Evolutionary conservation across 2,888 invertebrate genomes (phyloP), one percentile per base, ranked within the genome.

Genomic region (Melanotus villosus): DNA sequence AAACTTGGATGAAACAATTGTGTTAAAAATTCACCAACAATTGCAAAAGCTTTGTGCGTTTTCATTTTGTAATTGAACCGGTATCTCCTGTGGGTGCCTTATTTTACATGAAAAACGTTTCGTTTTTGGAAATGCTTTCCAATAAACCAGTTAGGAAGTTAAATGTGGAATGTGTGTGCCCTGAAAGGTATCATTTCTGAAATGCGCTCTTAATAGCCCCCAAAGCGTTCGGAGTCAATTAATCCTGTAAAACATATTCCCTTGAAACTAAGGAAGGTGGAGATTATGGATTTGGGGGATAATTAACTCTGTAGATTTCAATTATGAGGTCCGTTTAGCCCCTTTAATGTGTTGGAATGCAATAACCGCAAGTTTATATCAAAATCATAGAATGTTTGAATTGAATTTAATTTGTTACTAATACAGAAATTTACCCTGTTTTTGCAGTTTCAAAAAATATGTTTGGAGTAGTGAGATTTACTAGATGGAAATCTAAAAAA

Each of bases 241-340:
- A 23, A 26, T 23, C 47, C 47, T 7, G 10, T 47, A 21, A 23
- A 47, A 47, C 23, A 47, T 47, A 47, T 47, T 47, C 26, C 19
- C 3, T 23, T n/a, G 5, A 47, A 47, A 47, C 47, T 23, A 47
- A 47, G 47, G 47, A 26, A 47, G 23, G 47, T 47, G 47, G 18
- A 12, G 52, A 52, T 30, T 52, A 32, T 32, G 52, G 52, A 52
- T 52, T 47, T 32, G 10, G 16, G 10, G 32, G 52, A 50, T 52
- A 52, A 52, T 52, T 52, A 52, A 52, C 52, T 52, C 12, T 30
- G 32, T 52, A 52, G 52, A 52, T 52, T 52, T 52, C 52, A 52
- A 52, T 52, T 52, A 52, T 32, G 52, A 18, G 52, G 52, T 52
- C 19, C 52, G 52, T 32, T 30, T 32, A 19, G 32, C 52, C 52